phyloP scores from a whole-genome alignment of 2,888 invertebrate species.

The Tinea semifulvella region DNA sequence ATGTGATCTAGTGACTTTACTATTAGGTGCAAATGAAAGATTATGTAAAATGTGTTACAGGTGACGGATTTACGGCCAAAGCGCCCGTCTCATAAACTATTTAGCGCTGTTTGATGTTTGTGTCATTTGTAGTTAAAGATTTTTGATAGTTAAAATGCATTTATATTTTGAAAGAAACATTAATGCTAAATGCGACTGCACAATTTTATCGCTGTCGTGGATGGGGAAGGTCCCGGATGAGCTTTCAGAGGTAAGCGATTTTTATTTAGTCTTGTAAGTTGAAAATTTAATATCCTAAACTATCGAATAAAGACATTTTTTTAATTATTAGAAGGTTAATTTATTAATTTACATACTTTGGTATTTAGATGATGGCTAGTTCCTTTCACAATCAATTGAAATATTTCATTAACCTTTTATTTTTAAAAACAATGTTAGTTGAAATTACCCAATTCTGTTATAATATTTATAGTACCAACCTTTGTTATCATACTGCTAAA shows the following conservation, averaged over 20 bases:
- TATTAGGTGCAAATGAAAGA: background rate
- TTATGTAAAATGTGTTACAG: background rate
- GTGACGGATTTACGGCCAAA: background rate
- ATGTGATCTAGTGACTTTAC: background rate
- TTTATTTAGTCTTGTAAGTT: too few relatives aligned
- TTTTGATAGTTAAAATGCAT: slow-evolving; percentile 74
- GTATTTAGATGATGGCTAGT: too few relatives aligned
- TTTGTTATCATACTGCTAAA: too few relatives aligned
- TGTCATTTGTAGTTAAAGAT: background rate
- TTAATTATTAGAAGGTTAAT: too few relatives aligned
- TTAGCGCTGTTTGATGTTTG: background rate
- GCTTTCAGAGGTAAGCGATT: slow-evolving; percentile 82
- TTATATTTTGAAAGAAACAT: slow-evolving; percentile 94
- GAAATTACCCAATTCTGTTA: too few relatives aligned
- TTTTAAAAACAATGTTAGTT: too few relatives aligned
- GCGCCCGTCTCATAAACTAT: background rate
- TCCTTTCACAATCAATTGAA: too few relatives aligned
- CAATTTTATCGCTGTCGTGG: slow-evolving; percentile 94
- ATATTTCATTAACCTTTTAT: too few relatives aligned
- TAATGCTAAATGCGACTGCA: slow-evolving; percentile 95
- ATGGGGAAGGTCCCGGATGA: slow-evolving; percentile 98
- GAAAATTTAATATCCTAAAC: too few relatives aligned
- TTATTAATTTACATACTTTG: too few relatives aligned
- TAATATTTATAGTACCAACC: too few relatives aligned
- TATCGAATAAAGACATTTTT: too few relatives aligned